These are phyloP conservation scores for Anguilla marmorata DNA, from an alignment of 2,797 vertebrate species.

Conservation along the genomic window DNA sequence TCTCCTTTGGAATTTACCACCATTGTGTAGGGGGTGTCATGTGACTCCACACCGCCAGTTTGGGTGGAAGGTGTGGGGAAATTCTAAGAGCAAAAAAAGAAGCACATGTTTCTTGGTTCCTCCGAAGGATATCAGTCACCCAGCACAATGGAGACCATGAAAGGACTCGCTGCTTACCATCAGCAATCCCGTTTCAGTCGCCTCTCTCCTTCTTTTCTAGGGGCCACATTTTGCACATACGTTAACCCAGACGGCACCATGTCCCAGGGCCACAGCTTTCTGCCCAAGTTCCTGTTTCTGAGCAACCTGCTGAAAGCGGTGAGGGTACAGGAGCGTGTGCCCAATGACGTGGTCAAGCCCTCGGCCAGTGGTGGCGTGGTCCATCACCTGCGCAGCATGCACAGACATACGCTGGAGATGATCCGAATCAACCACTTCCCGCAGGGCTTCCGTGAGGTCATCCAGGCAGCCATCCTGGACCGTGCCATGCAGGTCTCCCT, in stretches of 20 bases:
- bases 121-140: conserved; percentile 31
- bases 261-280: conserved; percentile 91
- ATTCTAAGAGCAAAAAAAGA: conserved; percentile 45
- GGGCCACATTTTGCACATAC: conserved; percentile 20
- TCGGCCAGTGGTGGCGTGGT: conserved; percentile 68
- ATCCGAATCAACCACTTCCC: conserved; percentile 97
- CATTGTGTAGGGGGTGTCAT: conserved; percentile 46
- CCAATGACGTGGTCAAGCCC: conserved; percentile 89
- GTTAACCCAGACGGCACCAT: conserved; percentile 68
- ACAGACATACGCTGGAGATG: conserved; percentile 95
- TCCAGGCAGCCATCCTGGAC: conserved; percentile 91
- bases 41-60: conserved; percentile 30
- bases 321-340: conserved; percentile 90
- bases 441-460: conserved; percentile 87
- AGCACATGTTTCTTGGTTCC: conserved; percentile 48
- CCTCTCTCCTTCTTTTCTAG: conserved; percentile 41
- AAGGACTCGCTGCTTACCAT: conserved; percentile 51
- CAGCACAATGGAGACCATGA: conserved; percentile 51
- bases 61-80: conserved; percentile 31
- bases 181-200: conserved; percentile 8
- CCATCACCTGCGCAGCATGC: conserved; percentile 92
- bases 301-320: conserved; percentile 97
- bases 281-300: conserved; percentile 93
- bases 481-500: conserved; percentile 85
- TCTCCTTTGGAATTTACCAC: conserved; percentile 56